Evolutionary conservation across 2,888 invertebrate species (phyloP).

Genomic region (Ormyrus nitidulus): DNA sequence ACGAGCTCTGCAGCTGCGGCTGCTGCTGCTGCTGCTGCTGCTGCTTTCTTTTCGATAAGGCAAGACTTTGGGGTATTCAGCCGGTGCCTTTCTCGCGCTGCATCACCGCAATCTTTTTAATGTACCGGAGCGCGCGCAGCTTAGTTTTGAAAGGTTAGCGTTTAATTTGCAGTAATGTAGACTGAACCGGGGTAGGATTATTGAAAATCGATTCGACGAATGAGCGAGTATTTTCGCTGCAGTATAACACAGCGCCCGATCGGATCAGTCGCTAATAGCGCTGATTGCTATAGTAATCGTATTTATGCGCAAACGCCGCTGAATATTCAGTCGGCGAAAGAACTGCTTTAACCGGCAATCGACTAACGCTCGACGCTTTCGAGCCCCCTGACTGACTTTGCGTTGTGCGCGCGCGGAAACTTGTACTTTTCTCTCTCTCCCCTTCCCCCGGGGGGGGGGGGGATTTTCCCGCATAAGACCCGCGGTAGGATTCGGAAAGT

Average conservation of each 20-base stretch:
- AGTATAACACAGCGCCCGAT: conserved; percentile 1
- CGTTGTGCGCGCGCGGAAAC: too few species aligned
- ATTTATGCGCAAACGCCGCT: neutral
- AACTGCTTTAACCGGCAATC: neutral
- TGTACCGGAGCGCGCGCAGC: neutral
- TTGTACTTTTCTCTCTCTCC: too few species aligned
- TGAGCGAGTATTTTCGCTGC: neutral
- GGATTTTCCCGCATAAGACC: neutral
- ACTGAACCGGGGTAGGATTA: conserved; percentile 4
- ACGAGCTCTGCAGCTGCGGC: neutral
- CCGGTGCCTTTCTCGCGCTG: too few species aligned
- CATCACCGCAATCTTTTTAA: too few species aligned
- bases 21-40: too few species aligned
- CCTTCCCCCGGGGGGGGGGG: too few species aligned
- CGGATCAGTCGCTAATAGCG: conserved; percentile 2
- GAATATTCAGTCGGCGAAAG: too few species aligned
- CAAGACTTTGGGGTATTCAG: too few species aligned
- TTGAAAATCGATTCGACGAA: conserved; percentile 17
- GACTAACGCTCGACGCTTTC: neutral
- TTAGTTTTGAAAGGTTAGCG: neutral
- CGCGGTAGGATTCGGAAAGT: neutral
- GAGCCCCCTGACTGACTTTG: too few species aligned
- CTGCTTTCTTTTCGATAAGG: too few species aligned
- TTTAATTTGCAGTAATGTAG: neutral
- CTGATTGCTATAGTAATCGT: neutral